Evolutionary conservation across 2,797 vertebrate species (phyloP), one percentile per base, ranked within the genome.

Genomic region (Acanthurus tractus): DNA sequence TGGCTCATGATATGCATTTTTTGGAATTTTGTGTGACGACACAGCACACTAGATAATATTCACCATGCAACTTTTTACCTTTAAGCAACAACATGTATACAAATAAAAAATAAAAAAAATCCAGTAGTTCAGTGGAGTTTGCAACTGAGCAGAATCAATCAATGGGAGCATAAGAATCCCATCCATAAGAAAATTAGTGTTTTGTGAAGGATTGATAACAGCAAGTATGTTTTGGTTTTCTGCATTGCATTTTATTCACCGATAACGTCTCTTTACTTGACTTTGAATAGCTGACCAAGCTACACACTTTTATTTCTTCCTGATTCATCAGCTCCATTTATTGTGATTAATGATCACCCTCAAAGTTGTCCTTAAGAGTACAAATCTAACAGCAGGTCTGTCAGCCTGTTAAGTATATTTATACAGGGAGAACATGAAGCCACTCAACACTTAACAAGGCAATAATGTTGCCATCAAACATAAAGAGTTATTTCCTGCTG

Each of bases 351-450:
- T 23, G 14, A 18, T 8, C 25, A 13, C 2, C 4, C 52, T 46
- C 25, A 36, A 40, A 45, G 20, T 9, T 62, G 49, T 46, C 38
- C 23, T 53, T 45, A 13, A 42, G 13, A 14, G 12, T 4, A 14
- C 42, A 44, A 14, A 8, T 36, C 15, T 61, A 3, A 40, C 3
- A 34, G 13, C 23, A 53, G 22, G 61, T 65, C 23, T 13, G 4
- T 50, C 38, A 71, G 70, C 36, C 15, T 56, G 55, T 62, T 61
- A 52, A 56, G 74, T 74, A 69, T 75, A 55, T 79, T 74, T 62
- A 57, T 18, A 45, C 23, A 53, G 40, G 1, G 3, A 70, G 42
- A 82, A 57, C 17, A 64, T 49, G 20, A 73, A 61, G 11, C 18
- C 45, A 25, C 25, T 36, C 20, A 64, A 68, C 40, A 49, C 34